phyloP scores from a whole-genome alignment of 2,888 invertebrate species.

The Caenorhabditis japonica region DNA sequence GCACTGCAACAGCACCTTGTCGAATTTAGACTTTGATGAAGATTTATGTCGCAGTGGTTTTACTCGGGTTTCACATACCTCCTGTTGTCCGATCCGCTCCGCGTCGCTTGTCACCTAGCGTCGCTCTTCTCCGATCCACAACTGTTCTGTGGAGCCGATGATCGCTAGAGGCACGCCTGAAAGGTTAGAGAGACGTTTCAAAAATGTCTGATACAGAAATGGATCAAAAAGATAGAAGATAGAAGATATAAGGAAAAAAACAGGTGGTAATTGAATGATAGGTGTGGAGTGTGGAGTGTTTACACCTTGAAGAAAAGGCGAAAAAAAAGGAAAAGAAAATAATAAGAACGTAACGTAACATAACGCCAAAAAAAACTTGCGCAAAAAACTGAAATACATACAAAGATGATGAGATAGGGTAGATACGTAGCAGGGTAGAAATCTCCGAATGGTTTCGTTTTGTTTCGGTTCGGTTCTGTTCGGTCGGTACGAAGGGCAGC shows the following conservation, averaged over 20 bases:
- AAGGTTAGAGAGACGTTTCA: neutral
- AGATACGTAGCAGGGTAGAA: too few relatives aligned
- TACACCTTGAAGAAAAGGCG: conserved; percentile 27
- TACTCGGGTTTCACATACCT: conserved; percentile 43
- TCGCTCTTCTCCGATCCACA: conserved; percentile 44
- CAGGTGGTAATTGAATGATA: conserved; percentile 3
- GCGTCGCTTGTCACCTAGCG: too few relatives aligned
- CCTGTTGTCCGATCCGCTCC: conserved; percentile 47
- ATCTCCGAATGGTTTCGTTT: conserved; percentile 12
- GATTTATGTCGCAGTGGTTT: conserved; percentile 39
- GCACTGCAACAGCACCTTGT: conserved; percentile 13
- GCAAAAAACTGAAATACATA: conserved; percentile 53
- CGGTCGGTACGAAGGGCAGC: conserved; percentile 4
- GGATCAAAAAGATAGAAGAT: neutral
- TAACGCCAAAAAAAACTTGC: conserved; percentile 40
- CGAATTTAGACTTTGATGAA: conserved; percentile 48
- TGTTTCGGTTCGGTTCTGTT: too few relatives aligned
- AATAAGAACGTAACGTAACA: conserved; percentile 34
- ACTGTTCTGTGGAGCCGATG: conserved; percentile 48
- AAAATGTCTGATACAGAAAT: neutral
- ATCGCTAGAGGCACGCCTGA: conserved; percentile 9
- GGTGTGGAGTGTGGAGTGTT: conserved; percentile 24
- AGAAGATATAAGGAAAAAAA: too few relatives aligned
- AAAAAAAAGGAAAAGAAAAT: conserved; percentile 15
- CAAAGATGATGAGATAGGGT: conserved; percentile 49